These are phyloP conservation scores for Wasmannia auropunctata DNA, from an alignment of 1,140 invertebrate species.

Conservation along the genomic window DNA sequence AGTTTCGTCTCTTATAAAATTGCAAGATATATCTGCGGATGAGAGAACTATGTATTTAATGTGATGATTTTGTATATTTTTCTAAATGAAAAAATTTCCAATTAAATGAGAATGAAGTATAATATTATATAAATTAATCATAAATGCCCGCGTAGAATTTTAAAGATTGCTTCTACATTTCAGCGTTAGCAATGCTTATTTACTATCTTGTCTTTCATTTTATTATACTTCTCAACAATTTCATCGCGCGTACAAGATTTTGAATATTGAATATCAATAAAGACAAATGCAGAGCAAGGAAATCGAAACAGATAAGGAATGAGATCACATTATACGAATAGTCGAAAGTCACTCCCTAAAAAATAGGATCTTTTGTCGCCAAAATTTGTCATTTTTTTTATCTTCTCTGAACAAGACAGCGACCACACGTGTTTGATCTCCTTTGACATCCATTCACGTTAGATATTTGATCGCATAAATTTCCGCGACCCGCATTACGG, in stretches of 20 bases:
- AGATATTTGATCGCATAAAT: slow-evolving; percentile 66
- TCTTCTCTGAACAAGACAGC: slow-evolving; percentile 20
- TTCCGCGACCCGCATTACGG: slow-evolving; percentile 49
- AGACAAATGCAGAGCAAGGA: not conserved
- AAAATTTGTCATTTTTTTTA: slow-evolving; percentile 38
- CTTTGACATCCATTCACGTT: slow-evolving; percentile 33
- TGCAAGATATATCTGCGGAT: not conserved
- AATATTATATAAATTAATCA: not conserved
- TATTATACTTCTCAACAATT: not conserved
- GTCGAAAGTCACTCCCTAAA: slow-evolving; percentile 2
- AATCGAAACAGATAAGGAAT: slow-evolving; percentile 22
- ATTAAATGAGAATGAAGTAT: not conserved
- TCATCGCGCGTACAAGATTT: not conserved
- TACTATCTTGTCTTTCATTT: not conserved
- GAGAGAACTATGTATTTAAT: not conserved
- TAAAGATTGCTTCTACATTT: not conserved
- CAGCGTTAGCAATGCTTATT: not conserved
- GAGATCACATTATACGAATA: not conserved
- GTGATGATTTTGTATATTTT: not conserved
- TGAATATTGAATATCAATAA: slow-evolving; percentile 8
- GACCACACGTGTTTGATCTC: slow-evolving; percentile 26
- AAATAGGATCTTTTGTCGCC: slow-evolving; percentile 2
- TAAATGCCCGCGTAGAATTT: not conserved
- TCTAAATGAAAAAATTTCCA: not conserved
- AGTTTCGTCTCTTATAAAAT: not conserved